A percentile compares a stretch with the other conserved stretches of the same genome.
Evolutionary conservation across 2,797 vertebrate genomes (phyloP).

Genomic region (Microtus californicus): DNA sequence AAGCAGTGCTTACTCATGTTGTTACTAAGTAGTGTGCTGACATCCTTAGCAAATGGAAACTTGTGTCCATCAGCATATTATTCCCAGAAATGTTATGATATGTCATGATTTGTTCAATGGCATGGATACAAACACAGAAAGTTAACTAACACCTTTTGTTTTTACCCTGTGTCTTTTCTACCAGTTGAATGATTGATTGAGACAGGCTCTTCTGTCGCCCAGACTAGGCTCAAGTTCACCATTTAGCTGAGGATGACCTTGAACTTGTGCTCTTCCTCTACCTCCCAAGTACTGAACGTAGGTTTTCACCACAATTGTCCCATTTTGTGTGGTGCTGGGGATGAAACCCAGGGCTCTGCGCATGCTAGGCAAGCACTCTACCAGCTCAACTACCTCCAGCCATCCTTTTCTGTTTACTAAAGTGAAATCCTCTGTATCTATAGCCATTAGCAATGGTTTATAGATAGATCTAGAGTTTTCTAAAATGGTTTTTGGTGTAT

Average conservation of each 20-base stretch:
- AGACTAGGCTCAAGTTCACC: not conserved
- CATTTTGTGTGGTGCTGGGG: not conserved
- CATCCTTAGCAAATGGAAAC: not conserved
- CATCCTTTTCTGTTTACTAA: not conserved
- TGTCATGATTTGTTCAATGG: not conserved
- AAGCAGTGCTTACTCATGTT: not conserved
- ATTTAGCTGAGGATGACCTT: not conserved
- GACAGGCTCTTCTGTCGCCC: not conserved
- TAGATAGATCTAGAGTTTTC: conserved; percentile 27
- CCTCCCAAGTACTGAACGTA: not conserved
- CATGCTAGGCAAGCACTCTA: not conserved
- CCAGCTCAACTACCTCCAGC: not conserved
- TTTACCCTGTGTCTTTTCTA: conserved; percentile 42
- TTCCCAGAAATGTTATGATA: not conserved
- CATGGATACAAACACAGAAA: not conserved
- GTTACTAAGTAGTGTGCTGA: not conserved
- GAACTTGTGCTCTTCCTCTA: not conserved
- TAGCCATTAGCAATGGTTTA: not conserved
- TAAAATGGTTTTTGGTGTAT: conserved; percentile 25
- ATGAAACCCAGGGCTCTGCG: not conserved
- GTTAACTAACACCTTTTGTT: not conserved
- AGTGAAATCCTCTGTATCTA: conserved; percentile 12
- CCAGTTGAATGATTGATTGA: not conserved
- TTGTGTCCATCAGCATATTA: not conserved
- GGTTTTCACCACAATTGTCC: not conserved